phyloP scores from a whole-genome alignment of 64 coral and sea anemone species.

The Catalaphyllia jardinei region DNA sequence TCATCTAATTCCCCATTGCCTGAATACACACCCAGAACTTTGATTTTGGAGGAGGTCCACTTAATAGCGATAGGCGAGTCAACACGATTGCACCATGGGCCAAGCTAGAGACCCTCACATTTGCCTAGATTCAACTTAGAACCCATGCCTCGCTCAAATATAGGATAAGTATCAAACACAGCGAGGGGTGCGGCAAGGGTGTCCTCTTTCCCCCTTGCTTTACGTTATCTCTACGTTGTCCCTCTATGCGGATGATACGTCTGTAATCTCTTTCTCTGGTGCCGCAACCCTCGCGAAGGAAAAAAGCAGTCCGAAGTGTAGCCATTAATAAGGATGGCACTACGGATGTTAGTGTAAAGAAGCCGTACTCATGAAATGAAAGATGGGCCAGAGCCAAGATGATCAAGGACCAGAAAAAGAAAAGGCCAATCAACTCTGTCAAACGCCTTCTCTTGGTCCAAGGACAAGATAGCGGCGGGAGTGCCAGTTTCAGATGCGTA shows the following conservation, averaged over 20 bases:
- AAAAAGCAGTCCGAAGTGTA: no score
- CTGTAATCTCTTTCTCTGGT: no score
- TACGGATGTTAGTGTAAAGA: no score
- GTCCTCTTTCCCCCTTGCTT: no score
- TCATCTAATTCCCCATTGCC: not conserved
- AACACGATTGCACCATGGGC: not conserved
- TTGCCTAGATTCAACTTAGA: constrained; percentile 36
- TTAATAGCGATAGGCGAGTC: constrained; percentile 14
- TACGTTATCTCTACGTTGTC: no score
- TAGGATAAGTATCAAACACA: not conserved
- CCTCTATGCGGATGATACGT: no score
- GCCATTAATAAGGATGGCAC: no score
- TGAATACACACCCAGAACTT: constrained; percentile 32
- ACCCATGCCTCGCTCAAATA: not conserved
- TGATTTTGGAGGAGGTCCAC: not conserved
- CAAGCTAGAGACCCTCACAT: constrained; percentile 51
- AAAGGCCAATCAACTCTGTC: constrained; percentile 37
- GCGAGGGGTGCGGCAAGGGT: not conserved
- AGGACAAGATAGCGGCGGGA: not conserved
- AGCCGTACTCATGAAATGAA: not conserved
- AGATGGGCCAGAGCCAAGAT: constrained; percentile 21
- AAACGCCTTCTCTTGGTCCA: constrained; percentile 7
- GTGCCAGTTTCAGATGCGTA: not conserved
- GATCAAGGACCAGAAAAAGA: not conserved
- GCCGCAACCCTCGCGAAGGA: not conserved